These are phyloP conservation scores for Coremacera marginata DNA, from an alignment of 2,888 invertebrate species.

Conservation along the genomic window DNA sequence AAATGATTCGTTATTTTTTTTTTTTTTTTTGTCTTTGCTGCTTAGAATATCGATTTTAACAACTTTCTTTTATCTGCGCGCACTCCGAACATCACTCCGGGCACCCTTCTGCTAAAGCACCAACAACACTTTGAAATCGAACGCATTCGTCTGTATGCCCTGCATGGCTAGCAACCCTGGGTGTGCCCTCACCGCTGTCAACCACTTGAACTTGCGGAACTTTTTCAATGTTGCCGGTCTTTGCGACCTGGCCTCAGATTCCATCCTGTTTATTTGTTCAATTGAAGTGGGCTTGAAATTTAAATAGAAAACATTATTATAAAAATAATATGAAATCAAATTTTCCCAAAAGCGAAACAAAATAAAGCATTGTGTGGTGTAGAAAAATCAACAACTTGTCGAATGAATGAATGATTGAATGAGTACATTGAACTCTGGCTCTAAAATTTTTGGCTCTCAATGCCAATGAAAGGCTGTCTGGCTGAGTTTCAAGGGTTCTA, in stretches of 20 bases:
- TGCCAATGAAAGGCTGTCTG: constrained; percentile 7
- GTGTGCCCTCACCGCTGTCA: neutral
- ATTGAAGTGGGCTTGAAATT: constrained; percentile 42
- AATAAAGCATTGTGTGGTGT: neutral
- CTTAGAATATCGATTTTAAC: constrained; percentile 22
- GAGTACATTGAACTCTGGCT: constrained; percentile 33
- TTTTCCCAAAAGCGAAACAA: constrained; percentile 26
- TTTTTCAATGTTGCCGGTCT: constrained; percentile 37
- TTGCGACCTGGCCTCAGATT: neutral
- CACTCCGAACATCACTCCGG: neutral
- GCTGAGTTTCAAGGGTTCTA: constrained; percentile 22
- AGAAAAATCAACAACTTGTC: constrained; percentile 14
- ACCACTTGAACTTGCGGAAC: constrained; percentile 40
- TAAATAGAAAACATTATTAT: constrained; percentile 42
- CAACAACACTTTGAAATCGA: neutral
- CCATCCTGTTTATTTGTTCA: constrained; percentile 12
- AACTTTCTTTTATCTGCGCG: neutral
- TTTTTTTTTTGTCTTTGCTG: neutral
- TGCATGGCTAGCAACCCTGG: constrained; percentile 1
- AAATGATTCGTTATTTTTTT: neutral
- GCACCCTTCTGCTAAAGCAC: neutral
- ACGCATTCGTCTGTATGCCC: constrained; percentile 4
- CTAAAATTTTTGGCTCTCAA: neutral
- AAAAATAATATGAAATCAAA: constrained; percentile 34
- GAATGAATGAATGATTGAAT: constrained; percentile 18